Evolutionary conservation across 2,113 vertebrate species (phyloP), one percentile per base, ranked within the genome.

Genomic region (Colinus virginianus): DNA sequence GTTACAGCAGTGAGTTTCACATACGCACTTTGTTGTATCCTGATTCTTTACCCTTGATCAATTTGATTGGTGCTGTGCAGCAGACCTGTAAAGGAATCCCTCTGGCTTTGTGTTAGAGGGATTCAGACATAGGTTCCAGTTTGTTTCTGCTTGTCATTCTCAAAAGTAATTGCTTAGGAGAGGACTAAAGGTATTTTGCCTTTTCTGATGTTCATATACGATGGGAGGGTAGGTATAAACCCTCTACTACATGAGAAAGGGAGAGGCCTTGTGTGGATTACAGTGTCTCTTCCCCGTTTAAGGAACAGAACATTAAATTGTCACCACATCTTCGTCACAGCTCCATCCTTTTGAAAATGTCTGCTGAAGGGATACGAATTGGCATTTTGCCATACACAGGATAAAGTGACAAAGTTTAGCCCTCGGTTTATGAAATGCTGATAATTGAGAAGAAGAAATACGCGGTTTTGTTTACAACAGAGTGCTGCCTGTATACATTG

Each of bases 71-170:
- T 80, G 15, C 26, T 74, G 58, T n/a, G 11, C 49, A 53, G 46
- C 43, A 8, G 90, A 61, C 79, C 7, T 75, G 15, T 67, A 23
- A 78, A 46, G 23, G 6, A 78, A 85, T 85, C 34, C 63, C 17
- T 90, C 69, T 88, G 69, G 8, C 11, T 67, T 61, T 91, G 26
- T 70, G 28, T 70, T 84, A 42, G 26, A 74, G 51, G 61, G 78
- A 61, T 55, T 70, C 59, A 80, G 11, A 85, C 30, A 40, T 21
- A 11, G 20, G 40, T 88, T 86, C 43, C 36, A 74, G 5, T 83
- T 94, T 81, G 38, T 69, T 86, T 89, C 82, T 71, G 34, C 36
- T 82, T 86, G 69, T 74, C 10, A 26, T 76, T 82, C 25, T 94
- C 58, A 43, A 32, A 87, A 84, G 38, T 56, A 61, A 61, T 78